Evolutionary conservation across 2,113 vertebrate species (phyloP).

Genomic region (Pollimyrus isidori): DNA sequence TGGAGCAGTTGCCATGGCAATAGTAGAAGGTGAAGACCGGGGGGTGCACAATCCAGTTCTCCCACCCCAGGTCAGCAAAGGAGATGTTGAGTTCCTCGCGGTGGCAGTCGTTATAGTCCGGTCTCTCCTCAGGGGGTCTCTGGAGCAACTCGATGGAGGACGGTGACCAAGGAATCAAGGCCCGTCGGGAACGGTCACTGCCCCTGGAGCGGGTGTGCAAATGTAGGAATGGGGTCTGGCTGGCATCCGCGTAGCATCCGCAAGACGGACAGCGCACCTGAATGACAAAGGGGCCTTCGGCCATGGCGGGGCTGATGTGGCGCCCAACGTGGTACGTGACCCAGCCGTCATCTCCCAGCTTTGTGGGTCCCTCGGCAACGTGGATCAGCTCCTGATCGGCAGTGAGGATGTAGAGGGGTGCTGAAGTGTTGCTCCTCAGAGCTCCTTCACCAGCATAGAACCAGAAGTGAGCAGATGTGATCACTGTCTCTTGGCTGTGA

Average conservation of each 20-base stretch:
- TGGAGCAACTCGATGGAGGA: slow-evolving; percentile 65
- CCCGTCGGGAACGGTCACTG: slow-evolving; percentile 51
- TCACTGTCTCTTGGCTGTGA: slow-evolving; percentile 46
- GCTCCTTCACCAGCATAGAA: slow-evolving; percentile 61
- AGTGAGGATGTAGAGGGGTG: slow-evolving; percentile 43
- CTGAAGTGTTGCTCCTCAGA: background rate
- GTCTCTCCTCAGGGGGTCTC: slow-evolving; percentile 56
- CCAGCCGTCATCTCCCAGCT: slow-evolving; percentile 59
- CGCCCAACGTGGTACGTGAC: slow-evolving; percentile 53
- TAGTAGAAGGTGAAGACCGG: slow-evolving; percentile 78
- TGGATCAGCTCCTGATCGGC: slow-evolving; percentile 33
- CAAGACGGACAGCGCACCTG: slow-evolving; percentile 69
- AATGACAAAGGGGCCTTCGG: slow-evolving; percentile 56
- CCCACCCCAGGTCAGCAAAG: slow-evolving; percentile 88
- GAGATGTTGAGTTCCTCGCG: slow-evolving; percentile 72
- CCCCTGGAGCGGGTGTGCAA: slow-evolving; percentile 44
- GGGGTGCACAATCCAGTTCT: slow-evolving; percentile 84
- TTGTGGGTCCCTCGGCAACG: slow-evolving; percentile 29
- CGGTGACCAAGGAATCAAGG: slow-evolving; percentile 70
- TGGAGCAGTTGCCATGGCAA: slow-evolving; percentile 77
- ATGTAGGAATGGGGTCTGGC: slow-evolving; percentile 77
- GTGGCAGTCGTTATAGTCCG: slow-evolving; percentile 61
- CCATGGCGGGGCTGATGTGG: slow-evolving; percentile 42
- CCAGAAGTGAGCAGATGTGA: slow-evolving; percentile 79
- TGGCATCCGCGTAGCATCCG: slow-evolving; percentile 50